phyloP scores from a whole-genome alignment of 2,888 invertebrate species.

The Amiota mariae region DNA sequence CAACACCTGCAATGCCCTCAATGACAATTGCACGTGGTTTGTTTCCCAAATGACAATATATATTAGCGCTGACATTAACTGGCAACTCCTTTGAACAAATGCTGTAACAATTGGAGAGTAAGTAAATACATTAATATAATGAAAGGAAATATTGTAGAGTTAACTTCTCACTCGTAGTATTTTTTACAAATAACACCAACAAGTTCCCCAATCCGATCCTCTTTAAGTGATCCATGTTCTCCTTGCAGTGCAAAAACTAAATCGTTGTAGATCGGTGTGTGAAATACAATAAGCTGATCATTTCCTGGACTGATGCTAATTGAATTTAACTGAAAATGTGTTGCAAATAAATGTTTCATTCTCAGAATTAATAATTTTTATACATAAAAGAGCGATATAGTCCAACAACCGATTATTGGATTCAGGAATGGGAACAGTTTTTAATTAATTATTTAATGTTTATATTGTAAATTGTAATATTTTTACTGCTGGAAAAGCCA shows the following conservation, averaged over 20 bases:
- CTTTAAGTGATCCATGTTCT: constrained; percentile 72
- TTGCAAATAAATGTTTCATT: not conserved
- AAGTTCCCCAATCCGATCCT: constrained; percentile 90
- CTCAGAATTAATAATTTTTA: not conserved
- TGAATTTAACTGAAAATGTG: constrained; percentile 80
- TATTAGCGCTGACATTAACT: constrained; percentile 82
- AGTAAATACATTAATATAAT: not conserved
- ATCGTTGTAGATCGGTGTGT: constrained; percentile 91
- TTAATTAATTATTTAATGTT: too few species aligned
- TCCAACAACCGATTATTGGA: too few species aligned
- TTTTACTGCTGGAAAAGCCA: too few species aligned
- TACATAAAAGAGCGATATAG: too few species aligned
- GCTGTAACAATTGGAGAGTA: constrained; percentile 73
- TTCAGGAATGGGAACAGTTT: too few species aligned
- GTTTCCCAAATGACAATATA: constrained; percentile 89
- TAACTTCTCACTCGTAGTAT: constrained; percentile 81
- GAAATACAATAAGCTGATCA: constrained; percentile 91
- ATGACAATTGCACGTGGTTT: constrained; percentile 77
- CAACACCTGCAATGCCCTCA: constrained; percentile 70
- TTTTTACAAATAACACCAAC: constrained; percentile 86
- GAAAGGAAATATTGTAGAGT: not conserved
- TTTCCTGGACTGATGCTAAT: constrained; percentile 88
- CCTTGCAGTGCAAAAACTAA: constrained; percentile 85
- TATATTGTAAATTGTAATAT: too few species aligned
- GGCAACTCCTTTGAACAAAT: constrained; percentile 81